Evolutionary conservation across 2,113 vertebrate species (phyloP).

Genomic region (Camarhynchus parvulus): DNA sequence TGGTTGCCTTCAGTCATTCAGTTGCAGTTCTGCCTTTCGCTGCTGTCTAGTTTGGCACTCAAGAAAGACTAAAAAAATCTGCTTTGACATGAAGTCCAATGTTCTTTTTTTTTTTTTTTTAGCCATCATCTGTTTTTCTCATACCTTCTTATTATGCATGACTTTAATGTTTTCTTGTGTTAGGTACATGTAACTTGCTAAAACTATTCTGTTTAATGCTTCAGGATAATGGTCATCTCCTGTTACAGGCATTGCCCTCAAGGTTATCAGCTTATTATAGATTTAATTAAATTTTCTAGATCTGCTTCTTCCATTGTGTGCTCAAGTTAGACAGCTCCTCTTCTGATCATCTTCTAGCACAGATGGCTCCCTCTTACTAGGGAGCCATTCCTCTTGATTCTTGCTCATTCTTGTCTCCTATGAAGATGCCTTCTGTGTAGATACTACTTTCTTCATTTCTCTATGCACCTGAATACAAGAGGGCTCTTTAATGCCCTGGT

Average conservation of each 20-base stretch:
- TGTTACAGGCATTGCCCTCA: background rate
- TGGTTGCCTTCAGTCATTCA: background rate
- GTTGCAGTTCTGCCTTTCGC: background rate
- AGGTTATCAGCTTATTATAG: background rate
- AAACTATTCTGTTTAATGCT: background rate
- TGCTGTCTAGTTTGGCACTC: background rate
- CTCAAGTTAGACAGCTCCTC: background rate
- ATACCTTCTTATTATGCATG: background rate
- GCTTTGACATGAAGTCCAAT: background rate
- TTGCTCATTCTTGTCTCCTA: background rate
- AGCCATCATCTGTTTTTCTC: background rate
- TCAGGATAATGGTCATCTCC: background rate
- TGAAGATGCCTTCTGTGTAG: background rate
- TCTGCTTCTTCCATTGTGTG: background rate
- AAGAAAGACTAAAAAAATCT: background rate
- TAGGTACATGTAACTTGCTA: background rate
- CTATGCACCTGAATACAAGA: background rate
- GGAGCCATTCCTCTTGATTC: background rate
- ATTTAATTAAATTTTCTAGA: background rate
- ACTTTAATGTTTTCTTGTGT: background rate
- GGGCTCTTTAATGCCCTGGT: background rate
- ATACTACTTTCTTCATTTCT: background rate
- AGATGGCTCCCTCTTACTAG: background rate
- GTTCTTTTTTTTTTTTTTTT: background rate
- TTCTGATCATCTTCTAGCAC: background rate